These are phyloP conservation scores for Sebastes minor DNA, from an alignment of 2,797 vertebrate genomes.

Conservation along the genomic window DNA sequence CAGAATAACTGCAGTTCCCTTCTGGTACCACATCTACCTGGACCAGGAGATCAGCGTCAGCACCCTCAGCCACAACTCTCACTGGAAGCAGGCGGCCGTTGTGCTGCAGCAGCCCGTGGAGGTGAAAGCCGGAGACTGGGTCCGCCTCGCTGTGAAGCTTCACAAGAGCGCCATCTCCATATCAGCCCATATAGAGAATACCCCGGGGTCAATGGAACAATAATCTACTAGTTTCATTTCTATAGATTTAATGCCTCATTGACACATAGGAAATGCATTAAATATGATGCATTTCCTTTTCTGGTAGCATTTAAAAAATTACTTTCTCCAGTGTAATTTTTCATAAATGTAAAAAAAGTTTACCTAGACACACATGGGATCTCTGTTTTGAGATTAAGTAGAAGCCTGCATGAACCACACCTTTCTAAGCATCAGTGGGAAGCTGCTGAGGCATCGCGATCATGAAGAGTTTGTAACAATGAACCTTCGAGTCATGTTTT, in stretches of 20 bases:
- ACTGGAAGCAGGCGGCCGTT: constrained; percentile 97
- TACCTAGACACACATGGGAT: background rate
- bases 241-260: too few species aligned
- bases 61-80: constrained; percentile 88
- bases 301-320: background rate
- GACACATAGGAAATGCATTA: background rate
- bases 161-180: constrained; percentile 95
- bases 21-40: constrained; percentile 94
- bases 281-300: background rate
- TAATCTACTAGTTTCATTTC: background rate
- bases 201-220: constrained; percentile 49
- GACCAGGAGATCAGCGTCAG: constrained; percentile 87
- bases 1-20: constrained; percentile 91
- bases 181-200: constrained; percentile 69
- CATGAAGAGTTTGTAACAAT: background rate
- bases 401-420: background rate
- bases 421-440: background rate
- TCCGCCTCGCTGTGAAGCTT: constrained; percentile 86
- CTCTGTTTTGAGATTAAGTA: constrained; percentile 3
- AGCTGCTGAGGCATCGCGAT: background rate
- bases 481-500: constrained; percentile 1
- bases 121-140: constrained; percentile 85
- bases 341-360: background rate
- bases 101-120: constrained; percentile 89
- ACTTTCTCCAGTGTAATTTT: background rate